Percentiles rank a stretch among this genome's conserved stretches.
These are phyloP conservation scores for Conus ventricosus DNA, from an alignment of 1,140 invertebrate species.

Conservation along the genomic window DNA sequence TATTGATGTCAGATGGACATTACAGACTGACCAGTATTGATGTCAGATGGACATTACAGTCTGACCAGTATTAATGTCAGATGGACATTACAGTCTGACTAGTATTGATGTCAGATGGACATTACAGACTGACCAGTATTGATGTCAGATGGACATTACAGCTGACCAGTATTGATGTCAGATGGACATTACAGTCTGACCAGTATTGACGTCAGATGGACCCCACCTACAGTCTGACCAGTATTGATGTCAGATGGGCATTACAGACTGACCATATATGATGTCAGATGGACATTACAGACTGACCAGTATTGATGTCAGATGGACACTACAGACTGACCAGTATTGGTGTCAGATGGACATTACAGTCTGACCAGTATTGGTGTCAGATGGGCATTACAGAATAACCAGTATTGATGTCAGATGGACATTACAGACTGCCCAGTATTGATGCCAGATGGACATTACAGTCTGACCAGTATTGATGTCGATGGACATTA, in stretches of 20 bases:
- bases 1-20: too few species aligned
- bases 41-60: too few species aligned
- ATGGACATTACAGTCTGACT: not conserved
- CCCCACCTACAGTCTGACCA: not conserved
- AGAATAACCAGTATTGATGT: not conserved
- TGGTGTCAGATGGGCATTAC: not conserved
- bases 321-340: slow-evolving; percentile 73
- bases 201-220: slow-evolving; percentile 82
- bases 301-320: too few species aligned
- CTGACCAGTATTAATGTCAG: too few species aligned
- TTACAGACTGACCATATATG: not conserved
- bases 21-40: not conserved
- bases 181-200: slow-evolving; percentile 73
- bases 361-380: not conserved
- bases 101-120: too few species aligned
- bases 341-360: slow-evolving; percentile 82
- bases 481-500: slow-evolving; percentile 77
- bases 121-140: not conserved
- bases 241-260: not conserved
- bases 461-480: slow-evolving; percentile 80
- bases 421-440: not conserved
- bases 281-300: not conserved
- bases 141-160: not conserved
- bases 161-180: too few species aligned
- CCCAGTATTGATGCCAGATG: too few species aligned